Conservation (phyloP, 2,888 invertebrate species). For the Xylota segnis region DNA sequence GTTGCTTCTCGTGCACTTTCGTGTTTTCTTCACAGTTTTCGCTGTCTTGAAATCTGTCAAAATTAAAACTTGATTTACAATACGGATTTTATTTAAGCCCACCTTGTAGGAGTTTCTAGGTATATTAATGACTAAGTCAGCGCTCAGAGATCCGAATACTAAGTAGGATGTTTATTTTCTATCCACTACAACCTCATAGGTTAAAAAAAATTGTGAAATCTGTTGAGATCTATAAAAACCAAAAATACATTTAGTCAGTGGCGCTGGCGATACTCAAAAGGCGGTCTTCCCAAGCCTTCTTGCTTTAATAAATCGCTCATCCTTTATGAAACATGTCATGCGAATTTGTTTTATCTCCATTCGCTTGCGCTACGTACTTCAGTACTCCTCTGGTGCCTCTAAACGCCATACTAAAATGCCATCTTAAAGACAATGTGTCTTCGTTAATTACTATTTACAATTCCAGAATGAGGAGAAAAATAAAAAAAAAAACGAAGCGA, state of each 20-base stretch:
- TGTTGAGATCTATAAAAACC: constrained; percentile 20
- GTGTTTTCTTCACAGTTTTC: no score
- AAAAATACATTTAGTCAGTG: not conserved
- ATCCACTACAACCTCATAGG: no score
- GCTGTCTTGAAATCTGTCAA: no score
- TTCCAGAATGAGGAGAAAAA: constrained; percentile 52
- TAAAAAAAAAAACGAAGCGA: not conserved
- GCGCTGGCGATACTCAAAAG: constrained; percentile 15
- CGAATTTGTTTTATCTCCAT: constrained; percentile 71
- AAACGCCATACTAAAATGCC: constrained; percentile 71
- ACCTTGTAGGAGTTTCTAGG: no score
- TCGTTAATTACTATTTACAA: constrained; percentile 76
- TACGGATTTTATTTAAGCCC: no score
- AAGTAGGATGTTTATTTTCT: no score
- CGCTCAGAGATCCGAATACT: no score
- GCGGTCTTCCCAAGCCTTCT: constrained; percentile 31
- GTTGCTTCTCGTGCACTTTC: no score
- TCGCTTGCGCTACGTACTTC: constrained; percentile 54
- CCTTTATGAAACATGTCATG: constrained; percentile 73
- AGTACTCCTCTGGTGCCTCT: constrained; percentile 18
- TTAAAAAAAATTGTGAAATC: not conserved
- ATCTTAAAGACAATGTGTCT: constrained; percentile 76
- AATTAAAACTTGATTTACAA: no score
- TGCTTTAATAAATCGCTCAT: constrained; percentile 69
- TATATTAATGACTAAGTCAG: no score